Evolutionary conservation across 92 coral and sea anemone genomes (phyloP), one percentile per base, ranked within the genome.

Genomic region (Galaxea fascicularis): DNA sequence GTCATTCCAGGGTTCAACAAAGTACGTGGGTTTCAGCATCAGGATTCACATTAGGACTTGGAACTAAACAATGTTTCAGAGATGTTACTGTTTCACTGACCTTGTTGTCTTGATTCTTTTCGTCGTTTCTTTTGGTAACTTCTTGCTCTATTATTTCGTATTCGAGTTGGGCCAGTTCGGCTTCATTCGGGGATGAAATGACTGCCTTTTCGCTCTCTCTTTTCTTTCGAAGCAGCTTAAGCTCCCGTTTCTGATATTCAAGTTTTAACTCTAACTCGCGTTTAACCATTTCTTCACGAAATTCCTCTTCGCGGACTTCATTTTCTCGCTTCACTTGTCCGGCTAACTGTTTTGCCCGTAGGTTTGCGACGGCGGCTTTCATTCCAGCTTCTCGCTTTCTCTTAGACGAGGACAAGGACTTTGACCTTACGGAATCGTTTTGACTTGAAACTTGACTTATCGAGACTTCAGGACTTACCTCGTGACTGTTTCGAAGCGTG

Each of bases 131-230:
- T 67, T 29, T 47, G 28, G 0, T 28, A 15, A 14, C 21, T 30
- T 65, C 75, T 30, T 77, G 71, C 20, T 20, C 72, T 39, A 78
- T 30, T 65, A 80, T 80, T 65, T 47, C 29, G 21, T 65, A 44
- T 25, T 80, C 49, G 54, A 79, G 84, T 56, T 79, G 74, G 12
- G 84, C 83, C 30, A 31, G 10, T n/a, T 78, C 73, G 8, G 83
- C 73, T 62, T 64, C 74, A 13, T 64, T 66, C 44, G 41, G 75
- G 74, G 52, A 60, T 10, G 63, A 46, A 25, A 79, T 65, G 7
- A 79, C 20, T 8, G 76, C 65, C 62, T n/a, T 66, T 65, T 80
- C 52, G 65, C 65, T 26, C 39, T 80, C 76, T 24, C 84, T 80
- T 46, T 80, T 46, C 76, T 45, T 80, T 49, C 85, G 39, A 11